These are phyloP conservation scores for Psittacula derbiana DNA, from an alignment of 2,797 vertebrate species.

Conservation along the genomic window DNA sequence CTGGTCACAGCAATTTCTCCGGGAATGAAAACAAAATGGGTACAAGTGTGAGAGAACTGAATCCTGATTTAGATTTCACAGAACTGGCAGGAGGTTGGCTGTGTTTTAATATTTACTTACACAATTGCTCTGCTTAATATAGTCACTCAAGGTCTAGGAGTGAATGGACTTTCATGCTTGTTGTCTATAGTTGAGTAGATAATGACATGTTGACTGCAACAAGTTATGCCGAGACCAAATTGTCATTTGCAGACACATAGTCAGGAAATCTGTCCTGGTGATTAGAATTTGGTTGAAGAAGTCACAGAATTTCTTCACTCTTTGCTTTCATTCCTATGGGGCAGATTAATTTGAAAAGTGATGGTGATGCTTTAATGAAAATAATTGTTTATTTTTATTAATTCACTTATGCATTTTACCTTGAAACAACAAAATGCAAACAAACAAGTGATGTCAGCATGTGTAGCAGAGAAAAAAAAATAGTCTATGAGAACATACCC, in stretches of 20 bases:
- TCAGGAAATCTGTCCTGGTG: not conserved
- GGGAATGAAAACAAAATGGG: not conserved
- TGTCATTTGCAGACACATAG: not conserved
- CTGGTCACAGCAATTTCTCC: not conserved
- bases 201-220: not conserved
- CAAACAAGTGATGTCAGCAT: conserved; percentile 10
- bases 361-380: not conserved
- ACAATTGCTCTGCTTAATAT: not conserved
- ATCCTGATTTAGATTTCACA: not conserved
- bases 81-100: not conserved
- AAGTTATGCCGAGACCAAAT: not conserved
- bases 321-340: not conserved
- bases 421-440: conserved; percentile 20
- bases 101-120: not conserved
- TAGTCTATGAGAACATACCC: conserved; percentile 17
- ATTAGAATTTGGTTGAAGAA: not conserved
- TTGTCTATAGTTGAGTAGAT: not conserved
- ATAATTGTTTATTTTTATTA: not conserved
- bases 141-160: not conserved
- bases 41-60: not conserved
- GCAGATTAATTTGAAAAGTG: not conserved
- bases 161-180: not conserved
- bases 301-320: not conserved
- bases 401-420: not conserved
- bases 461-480: conserved; percentile 51